Base-by-base conservation (phyloP, 2,797 vertebrate species). In the Scarus forsteni region DNA sequence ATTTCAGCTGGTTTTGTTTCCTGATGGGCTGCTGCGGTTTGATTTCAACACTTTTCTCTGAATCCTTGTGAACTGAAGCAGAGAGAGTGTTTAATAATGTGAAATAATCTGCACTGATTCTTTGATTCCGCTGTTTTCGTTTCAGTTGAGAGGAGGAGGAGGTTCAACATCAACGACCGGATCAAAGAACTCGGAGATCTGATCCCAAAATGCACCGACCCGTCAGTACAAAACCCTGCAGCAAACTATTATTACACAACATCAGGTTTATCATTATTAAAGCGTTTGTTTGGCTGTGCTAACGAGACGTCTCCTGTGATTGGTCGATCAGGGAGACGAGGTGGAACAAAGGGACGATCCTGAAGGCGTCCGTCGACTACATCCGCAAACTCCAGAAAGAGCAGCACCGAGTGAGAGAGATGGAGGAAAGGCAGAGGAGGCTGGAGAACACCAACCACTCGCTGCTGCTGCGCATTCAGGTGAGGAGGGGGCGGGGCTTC, bases 321-420 rank as follows among this genome's bases (percentile, higher is more conserved):
- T 81, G 83, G 68, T 75, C 10, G 48, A 57, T 46, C 84, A 98
- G 97, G 77, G 97, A 97, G 61, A 92, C 92, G 80, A 93, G 96
- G 62, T 97, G 96, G 97, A 97, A 98, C 89, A 98, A 98, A 81
- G 97, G 97, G 12, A 97, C 95, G 63, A 97, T 98, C 85, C 88
- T 98, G 75, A 97, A 97, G 84, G 96, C 96, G 0, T 97, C 97
- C 0, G 97, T 98, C 56, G 97, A 98, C 76, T 97, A 97, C 73
- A 97, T 98, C 85, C 92, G 96, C 1, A 96, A 96, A 71, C 88
- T 98, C 60, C 96, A 98, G 94, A 96, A 96, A 56, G 96, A 97
- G 3, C 95, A 96, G 51, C 95, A 96, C 67, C 89, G 94, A 11
- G 87, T 92, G 6, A 92, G 94, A 52, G 96, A 97, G 49, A 83